These are phyloP conservation scores for Amaurobius ferox DNA, from an alignment of 2,888 invertebrate species.

Conservation along the genomic window DNA sequence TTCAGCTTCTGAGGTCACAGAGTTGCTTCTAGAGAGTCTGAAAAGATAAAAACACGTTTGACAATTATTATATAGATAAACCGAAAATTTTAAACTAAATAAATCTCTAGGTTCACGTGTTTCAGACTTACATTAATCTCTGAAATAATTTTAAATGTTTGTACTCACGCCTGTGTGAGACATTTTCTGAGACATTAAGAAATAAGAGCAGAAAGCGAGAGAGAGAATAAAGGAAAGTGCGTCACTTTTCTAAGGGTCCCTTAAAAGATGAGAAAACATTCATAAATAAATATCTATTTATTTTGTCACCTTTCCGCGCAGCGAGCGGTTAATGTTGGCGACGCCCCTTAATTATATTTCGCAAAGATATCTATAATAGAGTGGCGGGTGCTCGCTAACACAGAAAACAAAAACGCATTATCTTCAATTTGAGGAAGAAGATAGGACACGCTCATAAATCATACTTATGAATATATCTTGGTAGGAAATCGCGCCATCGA, in stretches of 20 bases:
- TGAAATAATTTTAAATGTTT: no score
- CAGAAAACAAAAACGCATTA: slow-evolving; percentile 19
- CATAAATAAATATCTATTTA: slow-evolving; percentile 29
- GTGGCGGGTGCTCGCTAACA: slow-evolving; percentile 7
- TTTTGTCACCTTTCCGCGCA: slow-evolving; percentile 13
- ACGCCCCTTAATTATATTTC: slow-evolving; percentile 26
- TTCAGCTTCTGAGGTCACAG: no score
- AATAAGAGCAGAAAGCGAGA: no score
- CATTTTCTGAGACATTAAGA: no score
- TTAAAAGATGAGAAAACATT: slow-evolving; percentile 3
- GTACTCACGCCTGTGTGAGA: no score
- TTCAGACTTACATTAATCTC: no score
- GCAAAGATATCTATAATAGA: slow-evolving; percentile 13
- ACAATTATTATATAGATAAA: no score
- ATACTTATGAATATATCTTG: slow-evolving; percentile 28
- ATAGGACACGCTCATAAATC: slow-evolving; percentile 11
- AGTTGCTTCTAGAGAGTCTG: no score
- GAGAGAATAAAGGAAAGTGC: not conserved
- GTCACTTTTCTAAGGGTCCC: not conserved
- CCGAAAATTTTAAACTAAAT: no score
- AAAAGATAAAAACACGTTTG: no score
- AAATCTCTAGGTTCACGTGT: no score
- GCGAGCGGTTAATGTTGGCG: slow-evolving; percentile 9
- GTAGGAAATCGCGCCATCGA: not conserved
- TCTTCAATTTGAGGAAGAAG: slow-evolving; percentile 21